These are phyloP conservation scores for Palythoa grandis DNA, from an alignment of 92 coral and sea anemone species.

Conservation along the genomic window DNA sequence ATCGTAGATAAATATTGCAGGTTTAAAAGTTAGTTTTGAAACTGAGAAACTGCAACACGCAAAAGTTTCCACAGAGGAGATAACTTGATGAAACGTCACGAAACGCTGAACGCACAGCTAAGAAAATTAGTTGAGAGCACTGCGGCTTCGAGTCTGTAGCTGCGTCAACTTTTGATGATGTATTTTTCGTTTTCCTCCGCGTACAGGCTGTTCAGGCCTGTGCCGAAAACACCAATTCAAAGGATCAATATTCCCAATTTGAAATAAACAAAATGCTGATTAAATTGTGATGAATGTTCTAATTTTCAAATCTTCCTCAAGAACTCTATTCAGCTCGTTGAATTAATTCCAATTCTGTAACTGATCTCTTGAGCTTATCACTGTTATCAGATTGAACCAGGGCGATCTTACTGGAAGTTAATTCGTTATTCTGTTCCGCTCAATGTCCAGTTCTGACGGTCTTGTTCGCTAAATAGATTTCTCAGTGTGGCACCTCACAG, in stretches of 20 bases:
- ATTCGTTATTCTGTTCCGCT: not conserved
- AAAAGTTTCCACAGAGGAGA: not conserved
- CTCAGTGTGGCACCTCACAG: no score
- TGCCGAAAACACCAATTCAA: not conserved
- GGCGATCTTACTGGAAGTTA: not conserved
- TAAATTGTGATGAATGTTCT: not conserved
- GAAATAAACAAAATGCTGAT: not conserved
- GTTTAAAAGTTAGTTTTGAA: not conserved
- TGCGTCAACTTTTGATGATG: not conserved
- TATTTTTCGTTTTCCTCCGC: not conserved
- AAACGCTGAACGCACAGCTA: not conserved
- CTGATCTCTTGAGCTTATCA: not conserved
- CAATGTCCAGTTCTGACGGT: no score
- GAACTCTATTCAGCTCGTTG: not conserved
- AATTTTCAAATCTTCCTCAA: not conserved
- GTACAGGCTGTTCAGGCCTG: not conserved
- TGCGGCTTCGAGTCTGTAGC: not conserved
- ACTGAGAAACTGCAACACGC: not conserved
- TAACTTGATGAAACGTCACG: not conserved
- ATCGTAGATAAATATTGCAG: not conserved
- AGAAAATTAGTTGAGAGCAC: not conserved
- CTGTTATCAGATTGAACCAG: not conserved
- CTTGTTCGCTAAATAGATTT: no score
- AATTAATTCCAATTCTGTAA: not conserved
- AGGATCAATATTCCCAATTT: not conserved